Evolutionary conservation across 2,797 vertebrate genomes (phyloP).

Genomic region (Carapus acus): DNA sequence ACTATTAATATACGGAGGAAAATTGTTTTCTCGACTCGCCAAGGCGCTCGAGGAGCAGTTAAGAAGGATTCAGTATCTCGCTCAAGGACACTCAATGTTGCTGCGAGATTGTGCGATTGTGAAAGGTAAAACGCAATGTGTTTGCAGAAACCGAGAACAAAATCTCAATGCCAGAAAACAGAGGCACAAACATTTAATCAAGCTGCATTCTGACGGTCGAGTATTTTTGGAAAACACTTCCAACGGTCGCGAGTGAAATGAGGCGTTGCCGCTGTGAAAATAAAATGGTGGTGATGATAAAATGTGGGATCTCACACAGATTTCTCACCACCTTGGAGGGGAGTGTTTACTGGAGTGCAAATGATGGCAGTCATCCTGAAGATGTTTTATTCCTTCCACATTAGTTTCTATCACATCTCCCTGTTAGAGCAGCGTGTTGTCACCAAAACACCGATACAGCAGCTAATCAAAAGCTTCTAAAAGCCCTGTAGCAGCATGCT

Average conservation of each 20-base stretch:
- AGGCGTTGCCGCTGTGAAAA: conserved; percentile 12
- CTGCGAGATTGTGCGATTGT: too few species aligned
- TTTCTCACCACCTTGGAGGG: conserved; percentile 17
- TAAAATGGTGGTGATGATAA: conserved; percentile 22
- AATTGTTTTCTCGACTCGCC: too few species aligned
- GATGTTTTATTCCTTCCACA: conserved; percentile 42
- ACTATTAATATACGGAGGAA: too few species aligned
- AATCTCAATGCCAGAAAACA: conserved; percentile 6
- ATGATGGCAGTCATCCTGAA: conserved; percentile 39
- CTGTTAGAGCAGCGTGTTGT: conserved; percentile 28
- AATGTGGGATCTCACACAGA: conserved; percentile 21
- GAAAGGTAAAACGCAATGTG: background rate
- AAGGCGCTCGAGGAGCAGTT: too few species aligned
- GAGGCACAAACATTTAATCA: conserved; percentile 7
- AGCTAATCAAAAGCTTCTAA: conserved; percentile 24
- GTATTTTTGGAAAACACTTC: background rate
- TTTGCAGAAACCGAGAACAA: background rate
- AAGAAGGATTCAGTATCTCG: too few species aligned
- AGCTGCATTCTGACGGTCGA: background rate
- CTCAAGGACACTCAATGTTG: too few species aligned
- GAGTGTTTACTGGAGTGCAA: conserved; percentile 29
- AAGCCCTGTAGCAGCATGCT: conserved; percentile 14
- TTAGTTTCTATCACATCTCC: conserved; percentile 36
- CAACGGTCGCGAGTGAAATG: conserved; percentile 15
- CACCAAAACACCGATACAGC: conserved; percentile 25